Evolutionary conservation across 2,888 invertebrate species (phyloP).

Genomic region (Troilus luridus): DNA sequence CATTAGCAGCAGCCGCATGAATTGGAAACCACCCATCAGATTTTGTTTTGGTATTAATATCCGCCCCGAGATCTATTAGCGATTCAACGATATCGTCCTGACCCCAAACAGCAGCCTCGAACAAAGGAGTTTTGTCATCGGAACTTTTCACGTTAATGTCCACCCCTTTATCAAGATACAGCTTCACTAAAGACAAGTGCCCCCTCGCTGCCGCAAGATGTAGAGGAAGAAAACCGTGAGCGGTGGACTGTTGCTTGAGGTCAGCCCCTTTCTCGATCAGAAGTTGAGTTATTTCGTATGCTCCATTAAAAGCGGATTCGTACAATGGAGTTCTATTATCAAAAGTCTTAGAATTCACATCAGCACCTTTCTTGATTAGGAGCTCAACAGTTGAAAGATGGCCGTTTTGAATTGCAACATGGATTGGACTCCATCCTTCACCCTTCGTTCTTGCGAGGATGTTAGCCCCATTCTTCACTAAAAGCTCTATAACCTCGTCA

Average conservation of each 20-base stretch:
- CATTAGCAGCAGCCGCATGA: background rate
- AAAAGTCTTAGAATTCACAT: constrained; percentile 12
- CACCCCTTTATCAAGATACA: background rate
- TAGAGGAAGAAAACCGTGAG: background rate
- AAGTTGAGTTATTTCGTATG: background rate
- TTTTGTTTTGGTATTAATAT: background rate
- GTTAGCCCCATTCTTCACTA: background rate
- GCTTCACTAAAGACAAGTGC: background rate
- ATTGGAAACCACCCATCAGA: background rate
- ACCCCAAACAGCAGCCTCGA: background rate
- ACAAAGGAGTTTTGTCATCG: background rate
- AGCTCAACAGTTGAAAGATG: background rate
- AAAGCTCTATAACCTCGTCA: background rate
- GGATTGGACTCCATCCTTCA: constrained; percentile 1
- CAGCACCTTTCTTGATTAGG: background rate
- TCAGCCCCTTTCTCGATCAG: background rate
- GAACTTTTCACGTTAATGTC: background rate
- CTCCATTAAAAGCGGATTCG: background rate
- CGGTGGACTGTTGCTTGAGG: background rate
- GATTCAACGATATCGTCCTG: background rate
- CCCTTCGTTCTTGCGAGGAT: background rate
- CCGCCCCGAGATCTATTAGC: background rate
- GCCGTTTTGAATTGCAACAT: background rate
- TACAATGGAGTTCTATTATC: background rate
- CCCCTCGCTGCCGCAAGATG: background rate